A percentile compares a stretch with the other conserved stretches of the same genome.
Evolutionary conservation across 1,140 invertebrate genomes (phyloP).

Genomic region (Acromyrmex heyeri): DNA sequence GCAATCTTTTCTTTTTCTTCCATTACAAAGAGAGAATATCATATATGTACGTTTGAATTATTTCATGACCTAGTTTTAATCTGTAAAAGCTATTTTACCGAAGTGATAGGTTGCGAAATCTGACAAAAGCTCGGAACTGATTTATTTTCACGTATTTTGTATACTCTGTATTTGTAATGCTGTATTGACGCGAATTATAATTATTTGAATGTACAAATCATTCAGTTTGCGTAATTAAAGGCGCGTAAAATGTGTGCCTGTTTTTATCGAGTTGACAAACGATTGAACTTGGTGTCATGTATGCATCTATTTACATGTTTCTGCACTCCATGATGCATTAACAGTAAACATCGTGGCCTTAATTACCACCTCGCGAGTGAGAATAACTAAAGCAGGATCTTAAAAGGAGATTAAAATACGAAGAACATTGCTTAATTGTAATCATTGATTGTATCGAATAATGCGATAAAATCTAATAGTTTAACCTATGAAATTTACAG

Average conservation of each 20-base stretch:
- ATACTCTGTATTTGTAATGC: neutral
- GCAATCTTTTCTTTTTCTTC: neutral
- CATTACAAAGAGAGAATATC: conserved; percentile 11
- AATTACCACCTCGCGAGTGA: conserved; percentile 41
- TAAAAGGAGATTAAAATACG: conserved; percentile 26
- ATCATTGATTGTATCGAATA: neutral
- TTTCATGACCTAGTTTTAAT: conserved; percentile 38
- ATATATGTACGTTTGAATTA: neutral
- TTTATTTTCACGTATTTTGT: conserved; percentile 25
- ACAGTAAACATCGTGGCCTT: conserved; percentile 40
- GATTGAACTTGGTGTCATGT: conserved; percentile 24
- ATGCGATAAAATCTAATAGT: neutral
- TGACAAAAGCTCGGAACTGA: conserved; percentile 7
- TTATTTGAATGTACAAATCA: neutral
- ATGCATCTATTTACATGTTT: conserved; percentile 16
- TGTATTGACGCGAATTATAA: neutral
- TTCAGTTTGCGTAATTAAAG: conserved; percentile 24
- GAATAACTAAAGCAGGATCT: conserved; percentile 13
- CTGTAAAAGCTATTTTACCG: neutral
- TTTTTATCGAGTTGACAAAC: conserved; percentile 38
- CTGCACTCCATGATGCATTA: conserved; percentile 3
- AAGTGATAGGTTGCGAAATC: neutral
- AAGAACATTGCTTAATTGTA: neutral
- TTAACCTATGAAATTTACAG: neutral
- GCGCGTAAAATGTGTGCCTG: neutral